Evolutionary conservation across 2,113 vertebrate genomes (phyloP).

Genomic region (Oryzias celebensis): DNA sequence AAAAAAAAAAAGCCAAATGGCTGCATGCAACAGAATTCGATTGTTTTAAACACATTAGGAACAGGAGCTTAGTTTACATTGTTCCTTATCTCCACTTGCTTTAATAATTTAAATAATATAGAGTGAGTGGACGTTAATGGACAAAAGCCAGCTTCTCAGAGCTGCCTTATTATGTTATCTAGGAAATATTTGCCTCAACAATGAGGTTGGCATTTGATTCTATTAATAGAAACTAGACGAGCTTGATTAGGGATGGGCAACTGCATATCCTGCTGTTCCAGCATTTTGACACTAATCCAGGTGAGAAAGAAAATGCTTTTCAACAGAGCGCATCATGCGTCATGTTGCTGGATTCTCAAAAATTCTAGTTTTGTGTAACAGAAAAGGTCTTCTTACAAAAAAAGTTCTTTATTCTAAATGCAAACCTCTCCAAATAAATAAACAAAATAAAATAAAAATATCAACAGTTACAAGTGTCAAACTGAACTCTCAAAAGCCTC

Average conservation of each 20-base stretch:
- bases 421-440: neutral
- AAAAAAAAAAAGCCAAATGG: neutral
- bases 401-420: neutral
- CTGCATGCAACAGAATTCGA: neutral
- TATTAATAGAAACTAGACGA: constrained; percentile 35
- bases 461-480: neutral
- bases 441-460: neutral
- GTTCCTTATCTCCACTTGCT: neutral
- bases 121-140: neutral
- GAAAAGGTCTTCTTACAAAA: neutral
- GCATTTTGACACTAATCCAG: constrained; percentile 5
- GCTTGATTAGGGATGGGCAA: constrained; percentile 22
- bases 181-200: constrained; percentile 10
- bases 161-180: constrained; percentile 1
- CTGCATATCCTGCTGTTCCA: constrained; percentile 10
- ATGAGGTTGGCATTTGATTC: constrained; percentile 1
- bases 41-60: neutral
- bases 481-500: neutral
- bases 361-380: neutral
- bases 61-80: neutral
- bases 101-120: too few species aligned
- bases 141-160: neutral
- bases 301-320: neutral
- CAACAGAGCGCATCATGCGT: neutral
- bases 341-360: neutral